Evolutionary conservation across 1,140 invertebrate species (phyloP).

Genomic region (Rhopalosiphum maidis): DNA sequence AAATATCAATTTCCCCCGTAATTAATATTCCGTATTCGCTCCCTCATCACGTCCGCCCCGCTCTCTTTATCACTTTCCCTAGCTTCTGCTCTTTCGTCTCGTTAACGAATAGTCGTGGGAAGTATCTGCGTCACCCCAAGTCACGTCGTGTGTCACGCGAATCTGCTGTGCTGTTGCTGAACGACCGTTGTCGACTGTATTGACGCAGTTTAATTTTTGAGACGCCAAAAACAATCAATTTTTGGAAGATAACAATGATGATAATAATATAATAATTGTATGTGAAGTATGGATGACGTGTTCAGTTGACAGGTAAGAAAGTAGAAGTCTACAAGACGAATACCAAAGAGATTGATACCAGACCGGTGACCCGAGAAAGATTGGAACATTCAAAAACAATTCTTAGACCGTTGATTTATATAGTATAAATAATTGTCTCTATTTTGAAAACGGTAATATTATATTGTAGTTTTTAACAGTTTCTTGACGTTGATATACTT

Average conservation of each 20-base stretch:
- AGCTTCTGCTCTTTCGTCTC: background rate
- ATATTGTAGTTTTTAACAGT: background rate
- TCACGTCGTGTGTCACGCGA: background rate
- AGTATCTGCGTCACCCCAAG: background rate
- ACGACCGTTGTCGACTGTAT: background rate
- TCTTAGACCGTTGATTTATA: background rate
- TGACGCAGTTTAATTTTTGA: background rate
- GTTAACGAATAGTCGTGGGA: background rate
- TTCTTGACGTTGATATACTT: background rate
- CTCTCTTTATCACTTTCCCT: background rate
- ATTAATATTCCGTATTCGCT: conserved; percentile 19
- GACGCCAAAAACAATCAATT: background rate
- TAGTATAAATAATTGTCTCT: background rate
- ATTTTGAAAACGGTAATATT: background rate
- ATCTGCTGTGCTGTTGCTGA: background rate
- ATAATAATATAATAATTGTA: no score
- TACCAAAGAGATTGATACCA: background rate
- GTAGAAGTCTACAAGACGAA: background rate
- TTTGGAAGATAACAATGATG: background rate
- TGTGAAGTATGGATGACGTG: background rate
- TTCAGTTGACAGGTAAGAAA: background rate
- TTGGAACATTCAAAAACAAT: background rate
- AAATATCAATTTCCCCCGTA: conserved; percentile 16
- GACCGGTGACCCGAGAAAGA: background rate
- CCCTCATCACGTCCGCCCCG: background rate